Percentiles rank a stretch among this genome's conserved stretches.
Evolutionary conservation across 2,888 invertebrate genomes (phyloP).

Genomic region (Hydroisotoma schaefferi): DNA sequence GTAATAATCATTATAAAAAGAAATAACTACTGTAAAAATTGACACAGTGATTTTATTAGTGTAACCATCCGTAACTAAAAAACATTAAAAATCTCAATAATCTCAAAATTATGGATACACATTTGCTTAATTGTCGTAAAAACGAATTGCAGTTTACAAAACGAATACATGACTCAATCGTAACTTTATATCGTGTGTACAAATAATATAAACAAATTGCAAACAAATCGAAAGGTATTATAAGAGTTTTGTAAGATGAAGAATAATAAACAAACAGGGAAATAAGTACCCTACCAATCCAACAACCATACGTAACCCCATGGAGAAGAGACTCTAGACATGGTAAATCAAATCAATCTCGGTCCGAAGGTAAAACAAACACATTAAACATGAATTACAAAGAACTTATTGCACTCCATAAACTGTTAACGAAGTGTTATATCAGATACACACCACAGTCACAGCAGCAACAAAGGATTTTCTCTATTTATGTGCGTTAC

Average conservation of each 20-base stretch:
- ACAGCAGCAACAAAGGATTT: background rate
- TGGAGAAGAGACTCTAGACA: background rate
- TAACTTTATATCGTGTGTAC: background rate
- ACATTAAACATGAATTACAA: conserved; percentile 1
- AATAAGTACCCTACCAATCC: conserved; percentile 4
- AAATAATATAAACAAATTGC: background rate
- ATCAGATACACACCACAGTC: background rate
- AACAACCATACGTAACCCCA: too few species aligned
- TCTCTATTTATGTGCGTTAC: too few species aligned
- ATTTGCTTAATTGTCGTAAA: background rate
- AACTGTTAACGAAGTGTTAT: background rate
- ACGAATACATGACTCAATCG: background rate
- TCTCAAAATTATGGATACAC: too few species aligned
- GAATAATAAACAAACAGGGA: conserved; percentile 3
- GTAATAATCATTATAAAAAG: too few species aligned
- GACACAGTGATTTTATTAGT: too few species aligned
- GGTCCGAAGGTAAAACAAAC: conserved; percentile 1
- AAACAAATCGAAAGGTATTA: background rate
- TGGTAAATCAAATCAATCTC: conserved; percentile 5
- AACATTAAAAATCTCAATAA: too few species aligned
- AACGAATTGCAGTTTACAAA: background rate
- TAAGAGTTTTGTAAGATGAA: background rate
- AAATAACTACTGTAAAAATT: too few species aligned
- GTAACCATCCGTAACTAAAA: too few species aligned
- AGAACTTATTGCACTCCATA: background rate